phyloP scores from a whole-genome alignment of 2,888 invertebrate genomes.

The Lamellibrachia satsuma region DNA sequence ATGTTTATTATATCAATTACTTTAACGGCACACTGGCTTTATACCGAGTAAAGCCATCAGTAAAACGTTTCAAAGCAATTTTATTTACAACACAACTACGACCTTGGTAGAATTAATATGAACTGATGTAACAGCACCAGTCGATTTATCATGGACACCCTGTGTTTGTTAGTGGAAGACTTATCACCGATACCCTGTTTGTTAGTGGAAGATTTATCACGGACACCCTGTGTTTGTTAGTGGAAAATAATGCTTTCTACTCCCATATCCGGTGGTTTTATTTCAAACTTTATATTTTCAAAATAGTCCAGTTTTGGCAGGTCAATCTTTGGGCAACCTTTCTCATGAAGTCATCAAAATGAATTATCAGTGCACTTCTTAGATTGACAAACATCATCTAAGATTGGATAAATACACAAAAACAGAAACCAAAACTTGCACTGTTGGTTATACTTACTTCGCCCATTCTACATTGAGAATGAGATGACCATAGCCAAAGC shows the following conservation, averaged over 20 bases:
- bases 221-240: no score
- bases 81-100: neutral
- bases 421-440: neutral
- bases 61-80: neutral
- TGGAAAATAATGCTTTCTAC: neutral
- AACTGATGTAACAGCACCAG: no score
- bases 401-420: neutral
- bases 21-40: neutral
- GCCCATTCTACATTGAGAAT: slow-evolving; percentile 99
- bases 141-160: no score
- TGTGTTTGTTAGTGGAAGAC: no score
- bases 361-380: no score
- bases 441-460: slow-evolving; percentile 69
- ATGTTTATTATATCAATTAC: neutral
- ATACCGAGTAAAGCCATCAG: neutral
- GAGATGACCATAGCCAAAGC: slow-evolving; percentile 96
- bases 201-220: no score
- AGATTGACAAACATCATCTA: neutral
- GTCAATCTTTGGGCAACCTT: neutral
- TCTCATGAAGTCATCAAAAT: neutral
- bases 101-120: no score
- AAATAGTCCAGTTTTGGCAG: neutral
- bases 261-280: neutral
- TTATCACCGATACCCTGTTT: no score
- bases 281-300: neutral